Evolutionary conservation across 2,797 vertebrate species (phyloP).

Genomic region (Phrynocephalus guinanensis): DNA sequence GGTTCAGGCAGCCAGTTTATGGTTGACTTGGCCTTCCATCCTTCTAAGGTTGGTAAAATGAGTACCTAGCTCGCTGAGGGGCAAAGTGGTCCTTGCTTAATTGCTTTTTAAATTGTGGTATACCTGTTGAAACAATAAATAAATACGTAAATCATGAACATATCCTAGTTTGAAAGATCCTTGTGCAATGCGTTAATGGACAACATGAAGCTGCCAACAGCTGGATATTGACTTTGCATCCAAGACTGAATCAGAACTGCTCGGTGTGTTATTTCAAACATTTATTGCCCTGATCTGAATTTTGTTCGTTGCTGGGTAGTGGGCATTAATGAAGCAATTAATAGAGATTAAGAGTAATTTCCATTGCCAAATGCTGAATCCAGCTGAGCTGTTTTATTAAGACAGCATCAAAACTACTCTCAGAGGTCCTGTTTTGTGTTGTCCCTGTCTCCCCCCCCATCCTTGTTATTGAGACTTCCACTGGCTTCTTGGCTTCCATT

Average conservation of each 20-base stretch:
- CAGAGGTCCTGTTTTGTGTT: conserved; percentile 25
- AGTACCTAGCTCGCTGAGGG: no score
- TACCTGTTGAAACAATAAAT: no score
- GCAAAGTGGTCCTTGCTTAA: no score
- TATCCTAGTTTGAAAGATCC: background rate
- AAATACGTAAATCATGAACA: no score
- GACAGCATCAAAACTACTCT: conserved; percentile 17
- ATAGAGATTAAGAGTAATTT: conserved; percentile 30
- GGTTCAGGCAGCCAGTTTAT: no score
- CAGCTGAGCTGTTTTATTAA: conserved; percentile 32
- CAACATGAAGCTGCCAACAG: background rate
- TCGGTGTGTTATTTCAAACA: background rate
- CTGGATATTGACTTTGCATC: background rate
- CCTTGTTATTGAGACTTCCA: background rate
- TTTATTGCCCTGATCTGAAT: background rate
- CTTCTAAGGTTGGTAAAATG: no score
- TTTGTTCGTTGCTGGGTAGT: conserved; percentile 10
- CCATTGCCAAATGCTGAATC: conserved; percentile 29
- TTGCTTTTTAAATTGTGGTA: no score
- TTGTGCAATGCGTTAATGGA: background rate
- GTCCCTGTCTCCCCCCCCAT: background rate
- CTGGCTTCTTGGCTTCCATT: background rate
- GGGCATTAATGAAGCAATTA: conserved; percentile 40
- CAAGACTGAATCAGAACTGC: background rate
- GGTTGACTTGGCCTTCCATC: no score